Percentiles rank a stretch among this genome's conserved stretches.
phyloP scores from a whole-genome alignment of 2,797 vertebrate genomes.

The Eulemur rubriventer region DNA sequence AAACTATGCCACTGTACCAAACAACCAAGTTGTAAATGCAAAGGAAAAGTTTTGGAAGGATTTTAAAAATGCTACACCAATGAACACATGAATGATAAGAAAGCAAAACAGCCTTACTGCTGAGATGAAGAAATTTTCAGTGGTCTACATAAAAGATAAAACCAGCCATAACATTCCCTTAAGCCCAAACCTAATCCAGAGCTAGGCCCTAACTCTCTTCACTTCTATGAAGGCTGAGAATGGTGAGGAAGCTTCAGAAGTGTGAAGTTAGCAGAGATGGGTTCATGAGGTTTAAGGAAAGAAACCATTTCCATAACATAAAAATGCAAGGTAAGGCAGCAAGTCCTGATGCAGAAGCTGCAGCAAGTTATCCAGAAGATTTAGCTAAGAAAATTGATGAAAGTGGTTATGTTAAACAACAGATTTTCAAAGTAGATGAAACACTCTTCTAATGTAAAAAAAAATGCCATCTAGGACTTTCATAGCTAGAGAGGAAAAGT shows the following conservation, averaged over 20 bases:
- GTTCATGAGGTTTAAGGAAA: neutral
- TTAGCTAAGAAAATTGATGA: neutral
- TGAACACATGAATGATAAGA: neutral
- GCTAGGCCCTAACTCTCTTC: neutral
- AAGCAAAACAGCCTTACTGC: neutral
- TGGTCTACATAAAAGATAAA: neutral
- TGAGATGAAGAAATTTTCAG: neutral
- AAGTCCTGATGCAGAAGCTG: neutral
- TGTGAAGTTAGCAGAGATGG: neutral
- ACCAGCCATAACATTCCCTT: neutral
- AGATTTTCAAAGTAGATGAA: neutral
- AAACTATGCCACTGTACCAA: neutral
- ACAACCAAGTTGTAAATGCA: neutral
- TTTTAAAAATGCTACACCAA: neutral
- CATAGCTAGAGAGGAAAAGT: neutral
- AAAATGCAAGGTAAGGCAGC: neutral
- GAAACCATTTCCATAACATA: neutral
- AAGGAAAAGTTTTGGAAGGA: neutral
- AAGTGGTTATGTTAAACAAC: neutral
- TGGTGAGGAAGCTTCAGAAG: neutral
- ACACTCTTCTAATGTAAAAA: neutral
- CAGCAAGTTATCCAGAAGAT: neutral
- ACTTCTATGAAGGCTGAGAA: neutral
- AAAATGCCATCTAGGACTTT: neutral
- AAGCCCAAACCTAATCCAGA: neutral